Base-by-base conservation (phyloP, 2,888 invertebrate genomes). In the Pristionchus exspectatus region DNA sequence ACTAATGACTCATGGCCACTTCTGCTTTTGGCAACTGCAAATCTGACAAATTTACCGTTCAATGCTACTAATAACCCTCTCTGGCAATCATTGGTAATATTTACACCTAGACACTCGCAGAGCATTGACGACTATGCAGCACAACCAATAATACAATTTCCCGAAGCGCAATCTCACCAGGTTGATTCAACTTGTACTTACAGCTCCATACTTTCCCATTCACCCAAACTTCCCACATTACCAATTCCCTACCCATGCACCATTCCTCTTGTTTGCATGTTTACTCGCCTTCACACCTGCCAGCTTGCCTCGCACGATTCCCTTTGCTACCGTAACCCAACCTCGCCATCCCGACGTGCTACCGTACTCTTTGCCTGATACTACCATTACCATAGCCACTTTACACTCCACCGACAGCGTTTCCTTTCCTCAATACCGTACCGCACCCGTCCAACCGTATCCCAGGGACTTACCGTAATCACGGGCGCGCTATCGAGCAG, bases 401-500 rank as follows among this genome's bases (percentile, higher is more conserved):
- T 16, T 2, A 14, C 44, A 44, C 9, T 50, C 44, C 4, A 50
- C 44, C 9, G 7, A 50, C 44, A 50, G 0, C 44, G 9, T 50
- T 7, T 9, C 44, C 9, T 7, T 7, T 50, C 69, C 30, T n/a
- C 27, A 0, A n/a, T 59, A 59, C 59, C 59, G 24, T 59, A 59
- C 24, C 59, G 21, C 59, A 59, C 59, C 81, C n/a, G 0, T 38
- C 21, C 38, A 44, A 81, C 81, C 81, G 81, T 81, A 81, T 18
- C 30, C 77, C n/a, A 16, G 4, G 10, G 33, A 24, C 86, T 66
- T 21, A 85, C 85, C 85, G 50, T 81, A 24, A n/a, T 21, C 63
- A 30, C 63, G 44, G 86, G 85, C 33, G 50, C 66, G 50, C 66
- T 86, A 24, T 86, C 86, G 56, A 66, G 38, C 88, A 91, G 90